Base-by-base conservation (phyloP, 2,797 vertebrate species). In the Enteromius afrohamiltoni region DNA sequence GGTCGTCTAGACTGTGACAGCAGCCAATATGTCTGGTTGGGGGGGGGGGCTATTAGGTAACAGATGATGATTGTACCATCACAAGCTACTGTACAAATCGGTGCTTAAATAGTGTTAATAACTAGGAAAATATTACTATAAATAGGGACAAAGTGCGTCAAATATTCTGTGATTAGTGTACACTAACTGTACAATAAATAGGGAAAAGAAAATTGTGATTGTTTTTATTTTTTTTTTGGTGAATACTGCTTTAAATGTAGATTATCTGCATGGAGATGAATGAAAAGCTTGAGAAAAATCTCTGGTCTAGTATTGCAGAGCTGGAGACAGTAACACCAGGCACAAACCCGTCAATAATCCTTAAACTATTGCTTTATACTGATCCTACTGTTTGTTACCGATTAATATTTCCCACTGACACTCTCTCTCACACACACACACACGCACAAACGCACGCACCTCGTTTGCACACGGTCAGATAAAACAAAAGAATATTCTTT, bases 291-390 rank as follows among this genome's bases (percentile, higher is more conserved):
- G 58, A 17, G 17, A 86, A 65, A n/a, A 83, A 77, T 60, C 31
- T 73, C 47, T 42, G 10, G 45, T 58, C 65, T 73, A 67, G 84
- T 83, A 87, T 87, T 84, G 82, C 86, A 80, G 75, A 70, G 62
- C 62, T 55, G 62, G 37, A 80, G 49, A 58, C 47, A 67, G 62
- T 47, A 69, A 77, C 77, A 71, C 53, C 19, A 53, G 69, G 10
- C 69, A 45, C 69, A 62, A 80, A 62, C 42, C 65, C 55, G 19
- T 80, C 74, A 68, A 37, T 73, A 58, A 79, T 77, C 64, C 67
- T 73, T 75, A 82, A 55, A 77, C 88, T 89, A 89, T 89, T 89
- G 87, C 88, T 89, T 89, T 85, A 76, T 82, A 75, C 49, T 68
- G 87, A 88, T 86, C 84, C 75, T 70, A 83, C 58, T 29, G 34